These are phyloP conservation scores for Drosophila arizonae DNA, from an alignment of 1,140 invertebrate species.

Conservation along the genomic window DNA sequence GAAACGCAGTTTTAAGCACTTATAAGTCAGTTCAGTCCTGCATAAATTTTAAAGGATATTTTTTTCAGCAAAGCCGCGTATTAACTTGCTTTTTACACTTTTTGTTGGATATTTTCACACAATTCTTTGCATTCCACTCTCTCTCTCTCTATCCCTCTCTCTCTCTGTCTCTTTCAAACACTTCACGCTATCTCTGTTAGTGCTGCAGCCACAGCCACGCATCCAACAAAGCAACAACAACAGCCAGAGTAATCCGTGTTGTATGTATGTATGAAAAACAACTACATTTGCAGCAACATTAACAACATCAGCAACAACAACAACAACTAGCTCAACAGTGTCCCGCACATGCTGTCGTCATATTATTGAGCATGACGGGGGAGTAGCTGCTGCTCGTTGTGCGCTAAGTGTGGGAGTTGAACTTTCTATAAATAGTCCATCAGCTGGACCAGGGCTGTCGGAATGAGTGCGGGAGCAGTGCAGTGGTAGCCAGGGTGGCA, in stretches of 20 bases:
- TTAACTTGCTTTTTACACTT: constrained; percentile 15
- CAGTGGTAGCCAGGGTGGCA: background rate
- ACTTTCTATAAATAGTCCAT: constrained; percentile 45
- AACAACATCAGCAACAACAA: constrained; percentile 17
- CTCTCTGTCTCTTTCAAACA: background rate
- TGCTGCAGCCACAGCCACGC: constrained; percentile 28
- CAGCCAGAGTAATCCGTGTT: constrained; percentile 8
- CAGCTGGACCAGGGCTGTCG: constrained; percentile 17
- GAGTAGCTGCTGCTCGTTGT: constrained; percentile 1
- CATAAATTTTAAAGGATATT: constrained; percentile 3
- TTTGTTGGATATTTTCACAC: constrained; percentile 63
- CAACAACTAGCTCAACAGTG: constrained; percentile 8
- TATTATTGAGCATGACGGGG: constrained; percentile 59
- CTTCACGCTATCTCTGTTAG: background rate
- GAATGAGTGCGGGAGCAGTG: background rate
- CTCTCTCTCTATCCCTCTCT: background rate
- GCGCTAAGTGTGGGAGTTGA: constrained; percentile 34
- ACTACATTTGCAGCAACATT: constrained; percentile 13
- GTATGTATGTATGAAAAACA: constrained; percentile 5
- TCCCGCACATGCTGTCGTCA: constrained; percentile 58
- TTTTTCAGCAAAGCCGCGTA: background rate
- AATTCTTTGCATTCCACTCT: constrained; percentile 61
- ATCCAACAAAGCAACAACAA: constrained; percentile 21
- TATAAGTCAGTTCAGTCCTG: no score
- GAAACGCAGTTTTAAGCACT: no score